These are phyloP conservation scores for Heliornis fulica DNA, from an alignment of 2,113 vertebrate genomes.

Conservation along the genomic window DNA sequence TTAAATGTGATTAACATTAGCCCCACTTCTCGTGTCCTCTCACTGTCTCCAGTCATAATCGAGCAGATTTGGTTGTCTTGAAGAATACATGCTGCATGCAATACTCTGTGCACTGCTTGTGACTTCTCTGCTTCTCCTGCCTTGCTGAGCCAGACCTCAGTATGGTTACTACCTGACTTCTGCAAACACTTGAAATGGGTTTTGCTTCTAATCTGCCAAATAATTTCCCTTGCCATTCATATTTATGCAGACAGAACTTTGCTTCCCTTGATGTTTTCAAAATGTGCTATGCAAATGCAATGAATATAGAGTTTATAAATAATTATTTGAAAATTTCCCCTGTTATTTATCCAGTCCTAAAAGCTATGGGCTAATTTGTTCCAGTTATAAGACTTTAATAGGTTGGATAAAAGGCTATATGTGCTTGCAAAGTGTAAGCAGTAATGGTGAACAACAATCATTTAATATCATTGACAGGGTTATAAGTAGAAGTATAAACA, in stretches of 20 bases:
- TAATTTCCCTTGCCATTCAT: neutral
- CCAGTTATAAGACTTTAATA: neutral
- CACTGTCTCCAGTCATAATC: neutral
- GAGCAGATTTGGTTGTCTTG: neutral
- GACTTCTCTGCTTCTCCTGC: neutral
- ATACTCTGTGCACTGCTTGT: neutral
- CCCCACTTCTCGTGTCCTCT: neutral
- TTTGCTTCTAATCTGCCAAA: neutral
- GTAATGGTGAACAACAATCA: neutral
- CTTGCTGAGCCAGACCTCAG: neutral
- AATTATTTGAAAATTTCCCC: neutral
- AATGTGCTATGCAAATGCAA: neutral
- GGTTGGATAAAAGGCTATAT: neutral
- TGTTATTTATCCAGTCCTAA: neutral
- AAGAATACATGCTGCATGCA: neutral
- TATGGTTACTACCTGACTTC: neutral
- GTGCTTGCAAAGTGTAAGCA: neutral
- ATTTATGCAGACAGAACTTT: neutral
- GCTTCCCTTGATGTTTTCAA: neutral
- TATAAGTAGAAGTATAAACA: neutral
- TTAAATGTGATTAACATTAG: neutral
- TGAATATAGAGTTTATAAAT: neutral
- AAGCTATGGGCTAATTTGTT: neutral
- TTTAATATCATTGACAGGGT: neutral
- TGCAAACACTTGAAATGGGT: neutral